Evolutionary conservation across 2,888 invertebrate species (phyloP), one percentile per base, ranked within the genome.

Genomic region (Heteromurus nitidus): DNA sequence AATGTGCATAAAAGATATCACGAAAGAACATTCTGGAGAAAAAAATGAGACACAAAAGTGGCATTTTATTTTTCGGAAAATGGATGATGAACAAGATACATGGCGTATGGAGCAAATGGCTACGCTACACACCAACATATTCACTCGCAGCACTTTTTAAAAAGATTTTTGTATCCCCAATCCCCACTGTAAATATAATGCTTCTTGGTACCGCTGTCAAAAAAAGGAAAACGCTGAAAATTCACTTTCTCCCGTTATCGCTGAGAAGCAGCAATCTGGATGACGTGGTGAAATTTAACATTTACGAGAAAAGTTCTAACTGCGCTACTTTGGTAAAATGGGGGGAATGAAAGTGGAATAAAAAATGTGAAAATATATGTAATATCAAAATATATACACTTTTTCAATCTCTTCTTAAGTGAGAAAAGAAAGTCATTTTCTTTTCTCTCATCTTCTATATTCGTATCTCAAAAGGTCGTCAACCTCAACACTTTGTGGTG

Each of bases 281-380:
- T 5, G n/a, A 62, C n/a, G 13, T 13, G 2, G 22, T 13, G 2
- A 20, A 64, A 3, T 64, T 42, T 65, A 65, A 65, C 44, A n/a
- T 42, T 65, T 36, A 65, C 22, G 42, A 22, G 2, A 44, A 65
- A 65, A 65, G 65, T 65, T 65, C 9, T 60, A 30, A n/a, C 7
- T 55, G 55, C 55, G 24, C 5, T 55, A 55, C 22, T 55, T 24
- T 20, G 11, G n/a, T n/a, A n/a, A n/a, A n/a, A n/a, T 13, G n/a
- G n/a, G 47, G 7, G n/a, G n/a, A 47, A 47, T 9, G n/a, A n/a
- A 50, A n/a, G 50, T 18, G 11, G 55, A 55, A 24, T 3, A 11
- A 55, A 20, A 16, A 55, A 47, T 47, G n/a, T 47, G 36, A 47
- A n/a, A n/a, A n/a, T n/a, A n/a, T n/a, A n/a, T n/a, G n/a, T n/a